Evolutionary conservation across 1,140 invertebrate species (phyloP), one percentile per base, ranked within the genome.

Genomic region (Calosoma granatense): DNA sequence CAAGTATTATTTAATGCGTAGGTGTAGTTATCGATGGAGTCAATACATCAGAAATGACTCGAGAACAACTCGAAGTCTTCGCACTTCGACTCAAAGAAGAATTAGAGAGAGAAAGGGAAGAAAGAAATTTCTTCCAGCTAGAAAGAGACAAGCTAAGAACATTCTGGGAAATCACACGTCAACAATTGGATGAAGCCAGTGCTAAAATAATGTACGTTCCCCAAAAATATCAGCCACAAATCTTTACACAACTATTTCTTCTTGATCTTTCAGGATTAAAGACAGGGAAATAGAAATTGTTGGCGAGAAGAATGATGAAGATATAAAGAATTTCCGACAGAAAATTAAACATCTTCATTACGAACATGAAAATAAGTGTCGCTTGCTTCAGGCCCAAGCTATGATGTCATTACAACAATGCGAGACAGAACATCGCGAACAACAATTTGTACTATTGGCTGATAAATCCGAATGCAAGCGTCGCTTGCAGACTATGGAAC

Each of bases 81-180:
- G 84, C 90, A 6, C 75, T 87, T 21, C 82, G 85, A 65, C 83
- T 97, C n/a, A 83, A 91, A 65, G 90, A 94, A 64, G 92, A 97
- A 75, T 77, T 96, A 67, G 93, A 97, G 66, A 81, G 90, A 47
- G 94, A 97, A 74, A 78, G 93, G 63, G 93, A 97, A 73, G 93
- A 97, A 72, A 76, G 94, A 61, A 97, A 97, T 71, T 96, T 89
- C 68, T 96, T 97, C 65, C 94, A 97, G 75, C 70, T 97, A 53
- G 94, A 98, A 73, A 78, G 94, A 63, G 94, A 97, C 70, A 95
- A 95, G 74, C 82, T 97, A 14, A 81, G 91, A 60, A 92, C 89
- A 22, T 95, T 95, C 73, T 97, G 93, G 93, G 92, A 97, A 71
- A 90, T 93, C 51, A 89, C 90, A 1, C 81, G 87, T 62, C 82